Evolutionary conservation across 1,140 invertebrate species (phyloP), one percentile per base, ranked within the genome.

Genomic region (Glossosoma conforme): DNA sequence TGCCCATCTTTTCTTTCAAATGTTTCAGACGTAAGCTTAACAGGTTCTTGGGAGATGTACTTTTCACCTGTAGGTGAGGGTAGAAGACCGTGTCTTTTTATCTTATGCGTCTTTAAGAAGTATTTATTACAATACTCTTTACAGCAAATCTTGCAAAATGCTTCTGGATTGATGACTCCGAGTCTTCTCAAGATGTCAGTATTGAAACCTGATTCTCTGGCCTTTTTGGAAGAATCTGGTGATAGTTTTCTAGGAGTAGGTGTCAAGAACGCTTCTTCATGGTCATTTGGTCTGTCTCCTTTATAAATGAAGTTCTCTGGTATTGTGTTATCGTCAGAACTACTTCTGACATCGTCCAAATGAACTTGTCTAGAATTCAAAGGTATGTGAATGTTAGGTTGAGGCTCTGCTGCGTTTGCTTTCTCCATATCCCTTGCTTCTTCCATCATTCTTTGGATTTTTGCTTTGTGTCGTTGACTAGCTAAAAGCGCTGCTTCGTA

Each of bases 101-200:
- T 79, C 60, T 94, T 92, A 67, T 97, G 93, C 13, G 91, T 93
- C 21, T 89, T 80, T 14, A 97, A 68, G 65, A 95, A 96, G 63
- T 95, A 95, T 64, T 95, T 93, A 66, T 96, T 97, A 68, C 89
- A 91, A 67, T 95, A 92, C 72, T 96, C 93, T 66, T 96, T 96
- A 64, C 89, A 89, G 65, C 93, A 97, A 36, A 95, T 82, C 62
- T 95, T 91, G 69, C 93, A 97, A 65, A 93, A 96, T 10, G 89
- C 88, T 60, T 93, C 89, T 2, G 86, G 82, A 67, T 91, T 90
- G 53, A 89, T 83, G 0, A 93, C 85, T 8, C 89, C 89, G 20
- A 91, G 70, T 48, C 84, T 80, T 2, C 83, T 77, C 9, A 91
- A 68, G 15, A 82, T 82, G 38, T 89, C 88, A 1, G 70, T 68